A percentile compares a stretch with the other conserved stretches of the same genome.
Evolutionary conservation across 2,797 vertebrate genomes (phyloP).

Genomic region (Coregonus sp.): DNA sequence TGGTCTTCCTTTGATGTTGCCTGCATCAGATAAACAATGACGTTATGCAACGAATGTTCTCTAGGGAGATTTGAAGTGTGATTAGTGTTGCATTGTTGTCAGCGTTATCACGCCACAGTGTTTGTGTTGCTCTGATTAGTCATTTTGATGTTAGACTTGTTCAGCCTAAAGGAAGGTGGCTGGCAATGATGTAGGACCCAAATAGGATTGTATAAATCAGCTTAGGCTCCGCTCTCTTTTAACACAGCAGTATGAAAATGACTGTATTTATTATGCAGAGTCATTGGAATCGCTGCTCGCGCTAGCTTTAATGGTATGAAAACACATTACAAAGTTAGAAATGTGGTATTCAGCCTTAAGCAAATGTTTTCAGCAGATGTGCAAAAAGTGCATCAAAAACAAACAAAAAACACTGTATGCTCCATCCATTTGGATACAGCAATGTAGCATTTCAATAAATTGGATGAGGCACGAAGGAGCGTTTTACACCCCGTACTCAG

Average conservation of each 20-base stretch:
- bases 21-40: neutral
- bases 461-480: conserved; percentile 17
- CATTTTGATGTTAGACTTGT: conserved; percentile 1
- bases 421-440: neutral
- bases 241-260: neutral
- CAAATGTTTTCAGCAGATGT: conserved; percentile 9
- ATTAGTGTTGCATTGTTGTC: conserved; percentile 19
- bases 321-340: conserved; percentile 16
- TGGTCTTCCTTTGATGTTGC: neutral
- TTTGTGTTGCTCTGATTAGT: conserved; percentile 1
- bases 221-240: neutral
- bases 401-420: neutral
- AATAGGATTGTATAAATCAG: conserved; percentile 4
- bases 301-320: conserved; percentile 3
- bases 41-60: neutral
- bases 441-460: conserved; percentile 8
- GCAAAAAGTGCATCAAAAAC: neutral
- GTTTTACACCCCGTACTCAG: conserved; percentile 2
- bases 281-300: neutral
- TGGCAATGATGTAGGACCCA: conserved; percentile 15
- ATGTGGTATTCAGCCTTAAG: neutral
- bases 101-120: conserved; percentile 32
- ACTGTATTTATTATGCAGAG: neutral
- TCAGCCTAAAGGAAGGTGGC: conserved; percentile 1
- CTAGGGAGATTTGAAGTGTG: neutral